phyloP scores from a whole-genome alignment of 2,113 vertebrate genomes.

The Haemorhous mexicanus region DNA sequence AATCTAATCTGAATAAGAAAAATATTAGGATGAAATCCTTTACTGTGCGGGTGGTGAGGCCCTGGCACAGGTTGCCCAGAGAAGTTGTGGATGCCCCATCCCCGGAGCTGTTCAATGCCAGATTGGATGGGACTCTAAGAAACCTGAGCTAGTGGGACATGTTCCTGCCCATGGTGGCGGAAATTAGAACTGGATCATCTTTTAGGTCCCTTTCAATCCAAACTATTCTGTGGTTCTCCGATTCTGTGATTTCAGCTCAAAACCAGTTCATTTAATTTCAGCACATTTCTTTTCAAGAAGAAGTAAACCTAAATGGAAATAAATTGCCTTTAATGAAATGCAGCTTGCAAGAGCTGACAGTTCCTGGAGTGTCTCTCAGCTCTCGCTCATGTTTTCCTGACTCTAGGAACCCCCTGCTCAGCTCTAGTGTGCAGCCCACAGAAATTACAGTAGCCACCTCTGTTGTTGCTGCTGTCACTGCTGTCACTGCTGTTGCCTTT shows the following conservation, averaged over 20 bases:
- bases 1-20: neutral
- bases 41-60: neutral
- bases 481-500: neutral
- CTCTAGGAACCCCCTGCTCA: neutral
- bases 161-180: rapidly evolving
- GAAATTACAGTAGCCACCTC: neutral
- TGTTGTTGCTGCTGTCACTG: neutral
- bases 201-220: neutral
- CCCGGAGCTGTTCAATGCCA: neutral
- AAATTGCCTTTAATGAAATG: neutral
- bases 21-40: neutral
- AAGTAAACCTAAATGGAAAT: neutral
- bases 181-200: neutral
- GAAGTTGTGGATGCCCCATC: neutral
- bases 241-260: neutral
- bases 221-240: neutral
- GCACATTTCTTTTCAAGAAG: neutral
- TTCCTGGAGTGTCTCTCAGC: neutral
- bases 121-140: neutral
- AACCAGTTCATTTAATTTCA: neutral
- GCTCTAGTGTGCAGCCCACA: neutral
- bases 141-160: neutral
- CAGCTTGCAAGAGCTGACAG: neutral
- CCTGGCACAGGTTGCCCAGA: neutral
- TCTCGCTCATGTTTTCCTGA: neutral